These are phyloP conservation scores for Laothoe populi DNA, from an alignment of 2,888 invertebrate genomes.

Conservation along the genomic window DNA sequence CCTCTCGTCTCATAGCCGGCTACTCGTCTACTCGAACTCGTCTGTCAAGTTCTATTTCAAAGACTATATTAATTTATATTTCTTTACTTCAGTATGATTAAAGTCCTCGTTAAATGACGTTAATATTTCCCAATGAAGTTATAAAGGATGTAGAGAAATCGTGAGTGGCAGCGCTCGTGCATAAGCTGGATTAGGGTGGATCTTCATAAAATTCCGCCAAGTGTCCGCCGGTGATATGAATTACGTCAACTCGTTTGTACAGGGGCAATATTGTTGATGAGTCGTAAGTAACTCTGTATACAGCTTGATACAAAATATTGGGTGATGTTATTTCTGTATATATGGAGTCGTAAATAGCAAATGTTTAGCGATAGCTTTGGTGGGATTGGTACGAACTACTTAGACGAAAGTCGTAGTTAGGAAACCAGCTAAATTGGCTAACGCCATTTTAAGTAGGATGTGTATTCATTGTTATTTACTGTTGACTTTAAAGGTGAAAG, in stretches of 20 bases:
- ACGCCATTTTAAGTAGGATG: no score
- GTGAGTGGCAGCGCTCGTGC: slow-evolving; percentile 33
- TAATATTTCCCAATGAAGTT: not conserved
- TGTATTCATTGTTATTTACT: no score
- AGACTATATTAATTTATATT: no score
- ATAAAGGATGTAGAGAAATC: slow-evolving; percentile 9
- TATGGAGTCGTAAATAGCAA: not conserved
- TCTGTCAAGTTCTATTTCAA: no score
- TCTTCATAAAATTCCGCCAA: slow-evolving; percentile 67
- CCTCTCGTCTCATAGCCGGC: no score
- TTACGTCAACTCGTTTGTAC: slow-evolving; percentile 64
- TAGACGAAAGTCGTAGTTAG: no score
- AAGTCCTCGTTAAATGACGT: not conserved
- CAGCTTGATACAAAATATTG: slow-evolving; percentile 31
- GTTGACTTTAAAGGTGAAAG: no score
- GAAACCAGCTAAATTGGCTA: no score
- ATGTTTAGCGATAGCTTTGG: no score
- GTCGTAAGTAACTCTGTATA: slow-evolving; percentile 39
- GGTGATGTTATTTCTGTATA: not conserved
- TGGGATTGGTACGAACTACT: no score
- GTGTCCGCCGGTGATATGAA: slow-evolving; percentile 56
- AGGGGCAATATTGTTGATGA: slow-evolving; percentile 58
- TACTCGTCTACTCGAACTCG: no score
- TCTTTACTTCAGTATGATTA: not conserved
- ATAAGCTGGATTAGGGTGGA: slow-evolving; percentile 40